phyloP scores from a whole-genome alignment of 2,888 invertebrate genomes.

The Clitarchus hookeri region DNA sequence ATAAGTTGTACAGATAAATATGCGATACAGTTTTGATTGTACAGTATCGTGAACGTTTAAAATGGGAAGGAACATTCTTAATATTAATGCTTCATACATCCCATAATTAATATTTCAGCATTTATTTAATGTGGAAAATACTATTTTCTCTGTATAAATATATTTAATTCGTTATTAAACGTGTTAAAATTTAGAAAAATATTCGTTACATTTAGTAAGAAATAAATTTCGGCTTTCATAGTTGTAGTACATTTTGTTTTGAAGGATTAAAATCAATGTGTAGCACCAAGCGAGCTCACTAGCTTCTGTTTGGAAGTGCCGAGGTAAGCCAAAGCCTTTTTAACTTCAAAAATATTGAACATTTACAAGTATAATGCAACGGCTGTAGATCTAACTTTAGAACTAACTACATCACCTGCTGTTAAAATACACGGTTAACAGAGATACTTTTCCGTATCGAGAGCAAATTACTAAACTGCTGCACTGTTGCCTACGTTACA shows the following conservation, averaged over 20 bases:
- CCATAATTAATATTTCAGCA: neutral
- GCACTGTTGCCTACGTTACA: neutral
- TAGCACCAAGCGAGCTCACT: neutral
- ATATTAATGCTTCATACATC: too few relatives aligned
- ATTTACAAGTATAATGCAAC: neutral
- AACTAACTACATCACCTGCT: neutral
- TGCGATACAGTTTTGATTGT: neutral
- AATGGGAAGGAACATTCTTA: neutral
- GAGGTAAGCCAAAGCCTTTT: conserved; percentile 3
- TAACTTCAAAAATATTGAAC: neutral
- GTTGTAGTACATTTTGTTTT: neutral
- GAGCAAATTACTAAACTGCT: neutral
- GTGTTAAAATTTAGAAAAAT: conserved; percentile 9
- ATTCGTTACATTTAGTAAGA: neutral
- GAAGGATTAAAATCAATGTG: neutral
- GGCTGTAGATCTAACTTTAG: neutral
- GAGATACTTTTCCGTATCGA: conserved; percentile 15
- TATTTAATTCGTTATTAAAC: neutral
- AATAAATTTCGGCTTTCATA: neutral
- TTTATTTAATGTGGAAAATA: neutral
- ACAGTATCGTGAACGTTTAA: neutral
- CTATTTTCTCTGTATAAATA: neutral
- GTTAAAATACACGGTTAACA: neutral
- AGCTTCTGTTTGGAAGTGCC: neutral
- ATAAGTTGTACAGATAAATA: neutral